Base-by-base conservation (phyloP, 2,113 vertebrate species). In the Campylorhamphus procurvoides region DNA sequence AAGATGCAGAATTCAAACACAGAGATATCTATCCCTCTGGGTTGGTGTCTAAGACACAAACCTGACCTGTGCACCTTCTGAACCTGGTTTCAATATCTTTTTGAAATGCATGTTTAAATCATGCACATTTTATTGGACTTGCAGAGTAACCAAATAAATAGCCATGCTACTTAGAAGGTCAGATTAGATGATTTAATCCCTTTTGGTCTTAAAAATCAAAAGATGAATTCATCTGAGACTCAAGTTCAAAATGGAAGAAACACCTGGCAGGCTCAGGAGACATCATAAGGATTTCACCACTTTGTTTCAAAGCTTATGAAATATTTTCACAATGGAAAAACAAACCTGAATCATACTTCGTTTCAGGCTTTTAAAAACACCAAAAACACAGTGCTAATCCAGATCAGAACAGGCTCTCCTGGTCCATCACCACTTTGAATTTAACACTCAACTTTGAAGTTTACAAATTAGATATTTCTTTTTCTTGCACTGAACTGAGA, bases 31-130 rank as follows among this genome's bases (percentile, higher is more conserved):
- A 0, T 72, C 80, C 53, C 84, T 82, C 66, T 49, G 53, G 28
- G 53, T 4, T 79, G 23, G 7, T 35, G 18, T n/a, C 74, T 35
- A 9, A 76, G 62, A 71, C 77, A 64, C 44, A 82, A 40, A 78
- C 50, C 20, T 12, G 6, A 59, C 64, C 56, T 12, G 25, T 27
- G 60, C 2, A 2, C 25, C 39, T 46, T 31, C 78, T 37, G 33
- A 90, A 44, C 85, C 59, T 33, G 3, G 1, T 52, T 13, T 37
- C 0, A 0, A 29, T 6, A n/a, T 25, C 56, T 60, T 47, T 84
- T 72, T 49, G 50, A 88, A 88, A 72, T 23, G 47, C 11, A 47
- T 20, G 35, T 81, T 84, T 63, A 63, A 71, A 84, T 16, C 47
- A 35, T 12, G 24, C 20, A n/a, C 24, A 4, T 58, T 73, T 67